These are phyloP conservation scores for Neria commutata DNA, from an alignment of 2,888 invertebrate species.

Conservation along the genomic window DNA sequence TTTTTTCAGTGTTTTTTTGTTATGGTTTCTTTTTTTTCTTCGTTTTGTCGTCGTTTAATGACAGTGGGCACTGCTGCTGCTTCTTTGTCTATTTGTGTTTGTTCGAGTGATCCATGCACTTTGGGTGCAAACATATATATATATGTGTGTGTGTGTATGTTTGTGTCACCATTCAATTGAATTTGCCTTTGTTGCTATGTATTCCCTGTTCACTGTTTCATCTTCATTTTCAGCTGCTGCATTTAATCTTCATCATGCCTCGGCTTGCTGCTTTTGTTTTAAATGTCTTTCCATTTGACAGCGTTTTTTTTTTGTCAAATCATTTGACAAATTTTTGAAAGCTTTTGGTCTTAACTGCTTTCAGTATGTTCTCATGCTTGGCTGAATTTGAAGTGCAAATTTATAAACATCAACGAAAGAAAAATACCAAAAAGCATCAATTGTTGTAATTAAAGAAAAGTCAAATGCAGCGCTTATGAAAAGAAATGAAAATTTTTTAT, in stretches of 20 bases:
- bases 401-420: no score
- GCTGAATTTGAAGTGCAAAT: constrained; percentile 1
- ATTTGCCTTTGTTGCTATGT: neutral
- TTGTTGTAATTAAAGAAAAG: no score
- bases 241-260: neutral
- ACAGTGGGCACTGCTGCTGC: no score
- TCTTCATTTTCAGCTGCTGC: no score
- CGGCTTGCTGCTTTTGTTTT: neutral
- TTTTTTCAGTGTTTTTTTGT: neutral
- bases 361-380: neutral
- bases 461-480: no score
- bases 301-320: neutral
- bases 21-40: neutral
- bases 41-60: no score
- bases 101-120: neutral
- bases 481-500: no score
- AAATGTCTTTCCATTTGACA: neutral
- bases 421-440: neutral
- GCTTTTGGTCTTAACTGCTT: neutral
- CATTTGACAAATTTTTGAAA: neutral
- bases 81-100: neutral
- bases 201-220: neutral
- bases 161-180: no score
- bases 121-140: neutral
- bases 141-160: neutral